phyloP scores from a whole-genome alignment of 2,113 vertebrate species.

The Neomonachus schauinslandi region DNA sequence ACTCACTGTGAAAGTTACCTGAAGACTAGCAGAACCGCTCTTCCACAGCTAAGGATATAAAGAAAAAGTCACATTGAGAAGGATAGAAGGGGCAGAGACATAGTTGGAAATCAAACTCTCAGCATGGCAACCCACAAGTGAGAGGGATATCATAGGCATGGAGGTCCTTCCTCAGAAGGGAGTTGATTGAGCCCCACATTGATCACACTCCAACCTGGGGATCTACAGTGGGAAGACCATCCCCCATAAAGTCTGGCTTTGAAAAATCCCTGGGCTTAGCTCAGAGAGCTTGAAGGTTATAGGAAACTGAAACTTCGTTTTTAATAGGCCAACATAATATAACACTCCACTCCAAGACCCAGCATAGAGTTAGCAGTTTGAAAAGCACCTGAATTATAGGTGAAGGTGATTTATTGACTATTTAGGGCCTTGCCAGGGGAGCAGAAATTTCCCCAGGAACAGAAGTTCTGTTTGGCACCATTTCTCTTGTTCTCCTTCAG shows the following conservation, averaged over 20 bases:
- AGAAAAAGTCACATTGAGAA: too few relatives aligned
- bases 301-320: not conserved
- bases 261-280: not conserved
- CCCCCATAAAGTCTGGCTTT: not conserved
- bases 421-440: not conserved
- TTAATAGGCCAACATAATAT: not conserved
- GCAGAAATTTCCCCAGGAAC: not conserved
- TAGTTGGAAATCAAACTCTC: not conserved
- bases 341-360: not conserved
- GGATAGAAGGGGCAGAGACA: too few relatives aligned
- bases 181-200: not conserved
- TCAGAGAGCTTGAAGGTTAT: not conserved
- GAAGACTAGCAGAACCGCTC: too few relatives aligned
- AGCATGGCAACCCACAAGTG: not conserved
- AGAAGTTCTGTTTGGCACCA: not conserved
- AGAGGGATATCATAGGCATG: not conserved
- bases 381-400: not conserved
- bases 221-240: not conserved
- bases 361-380: not conserved
- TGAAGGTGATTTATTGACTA: not conserved
- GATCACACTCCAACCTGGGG: not conserved
- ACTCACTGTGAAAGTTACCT: too few relatives aligned
- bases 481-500: not conserved
- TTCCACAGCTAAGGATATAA: too few relatives aligned
- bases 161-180: not conserved